phyloP scores from a whole-genome alignment of 2,113 vertebrate species.

The Mus pahari region DNA sequence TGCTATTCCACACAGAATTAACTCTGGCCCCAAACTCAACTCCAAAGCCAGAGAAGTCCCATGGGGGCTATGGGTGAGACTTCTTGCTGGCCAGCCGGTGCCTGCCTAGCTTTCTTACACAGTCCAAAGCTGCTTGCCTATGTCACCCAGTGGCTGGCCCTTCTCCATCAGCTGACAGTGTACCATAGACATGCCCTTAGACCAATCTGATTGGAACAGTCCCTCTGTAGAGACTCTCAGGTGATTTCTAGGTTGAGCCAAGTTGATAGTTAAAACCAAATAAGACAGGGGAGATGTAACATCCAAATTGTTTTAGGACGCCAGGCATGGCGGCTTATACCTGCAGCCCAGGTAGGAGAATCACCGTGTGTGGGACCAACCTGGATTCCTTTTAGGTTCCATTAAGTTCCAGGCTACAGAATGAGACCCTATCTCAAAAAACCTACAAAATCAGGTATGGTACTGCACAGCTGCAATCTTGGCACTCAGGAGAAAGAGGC shows the following conservation, averaged over 20 bases:
- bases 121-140: too few relatives aligned
- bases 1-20: not conserved
- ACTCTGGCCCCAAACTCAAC: not conserved
- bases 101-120: not conserved
- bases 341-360: not conserved
- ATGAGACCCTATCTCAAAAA: not conserved
- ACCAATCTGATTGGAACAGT: not conserved
- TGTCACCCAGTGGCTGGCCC: not conserved
- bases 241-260: not conserved
- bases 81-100: not conserved
- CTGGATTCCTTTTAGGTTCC: not conserved
- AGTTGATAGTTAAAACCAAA: not conserved
- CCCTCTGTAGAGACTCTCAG: not conserved
- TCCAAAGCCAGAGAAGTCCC: too few relatives aligned
- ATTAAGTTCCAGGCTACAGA: not conserved
- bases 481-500: not conserved
- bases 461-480: not conserved
- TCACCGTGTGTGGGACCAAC: not conserved
- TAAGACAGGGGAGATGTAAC: not conserved
- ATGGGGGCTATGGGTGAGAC: too few relatives aligned
- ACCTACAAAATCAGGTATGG: too few relatives aligned
- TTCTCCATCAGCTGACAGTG: not conserved
- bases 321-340: not conserved
- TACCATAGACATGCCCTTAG: not conserved
- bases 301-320: not conserved